Evolutionary conservation across 2,888 invertebrate species (phyloP), one percentile per base, ranked within the genome.

Genomic region (Mylabris sibirica): DNA sequence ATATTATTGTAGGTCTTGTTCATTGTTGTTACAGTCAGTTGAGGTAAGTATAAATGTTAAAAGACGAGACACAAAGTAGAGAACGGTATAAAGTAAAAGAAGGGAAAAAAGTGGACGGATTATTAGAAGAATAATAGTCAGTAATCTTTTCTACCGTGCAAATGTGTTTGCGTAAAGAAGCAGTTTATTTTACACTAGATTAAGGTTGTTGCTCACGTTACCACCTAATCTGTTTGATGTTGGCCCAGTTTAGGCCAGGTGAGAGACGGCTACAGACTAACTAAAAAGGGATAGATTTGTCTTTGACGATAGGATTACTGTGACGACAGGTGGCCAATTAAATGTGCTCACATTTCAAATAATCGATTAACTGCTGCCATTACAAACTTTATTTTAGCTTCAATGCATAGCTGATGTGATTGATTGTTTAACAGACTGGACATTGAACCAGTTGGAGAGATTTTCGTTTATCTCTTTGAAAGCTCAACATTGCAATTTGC

Each of bases 111-210:
- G 38, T 5, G 1, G 17, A 12, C 3, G 34, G 30, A 5, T 44
- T n/a, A 38, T 35, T 38, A 20, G 61, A 57, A 57, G 57, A 57
- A 57, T 61, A 61, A 61, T 61, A 38, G 41, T n/a, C 38, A 14
- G 38, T 22, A 41, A 41, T 38, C 57, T 24, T 38, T 26, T 61
- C 61, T 20, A 38, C 61, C 61, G 61, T 61, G 41, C 38, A 61
- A 61, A 61, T 41, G 61, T 41, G 61, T 61, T 61, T 61, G 61
- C 61, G 61, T 61, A 61, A 61, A 61, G 61, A 38, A 61, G 61
- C 61, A 38, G 61, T 61, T n/a, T 61, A 61, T 61, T 61, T 61
- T 61, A 61, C 61, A 61, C 22, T 24, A 41, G 38, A 61, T 61
- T 61, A 61, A 60, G 61, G 61, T 22, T 41, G 61, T 41, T 57